Conservation (phyloP, 1,140 invertebrate species). For the Drosophila pachea region DNA sequence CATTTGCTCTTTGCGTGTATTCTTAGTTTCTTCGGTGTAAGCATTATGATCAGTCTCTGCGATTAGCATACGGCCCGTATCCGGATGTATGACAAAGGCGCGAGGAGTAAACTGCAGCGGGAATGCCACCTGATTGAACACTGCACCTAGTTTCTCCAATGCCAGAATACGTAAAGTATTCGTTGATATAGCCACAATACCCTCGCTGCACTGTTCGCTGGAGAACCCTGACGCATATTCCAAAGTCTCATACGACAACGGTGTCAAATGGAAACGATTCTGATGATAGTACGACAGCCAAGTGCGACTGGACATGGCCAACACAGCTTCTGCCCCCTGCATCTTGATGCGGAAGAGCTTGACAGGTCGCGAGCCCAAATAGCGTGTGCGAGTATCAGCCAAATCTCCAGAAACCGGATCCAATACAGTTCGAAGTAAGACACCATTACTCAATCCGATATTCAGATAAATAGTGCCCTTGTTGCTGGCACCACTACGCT, state of each 20-base stretch:
- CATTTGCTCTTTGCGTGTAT: slow-evolving; percentile 89
- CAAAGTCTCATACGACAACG: slow-evolving; percentile 96
- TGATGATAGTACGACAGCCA: slow-evolving; percentile 99
- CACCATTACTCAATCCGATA: slow-evolving; percentile 98
- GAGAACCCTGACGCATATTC: slow-evolving; percentile 97
- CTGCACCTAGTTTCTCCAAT: slow-evolving; percentile 97
- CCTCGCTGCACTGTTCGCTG: slow-evolving; percentile 98
- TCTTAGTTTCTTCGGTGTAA: slow-evolving; percentile 98
- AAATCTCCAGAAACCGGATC: slow-evolving; percentile 98
- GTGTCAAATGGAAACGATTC: slow-evolving; percentile 96
- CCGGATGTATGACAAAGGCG: slow-evolving; percentile 95
- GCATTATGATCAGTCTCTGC: slow-evolving; percentile 99
- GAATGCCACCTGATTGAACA: slow-evolving; percentile 97
- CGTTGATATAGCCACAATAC: slow-evolving; percentile 98
- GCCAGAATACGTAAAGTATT: slow-evolving; percentile 98
- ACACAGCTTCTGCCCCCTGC: slow-evolving; percentile 96
- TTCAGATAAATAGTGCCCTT: slow-evolving; percentile 94
- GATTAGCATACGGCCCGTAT: slow-evolving; percentile 94
- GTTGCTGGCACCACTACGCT: slow-evolving; percentile 73
- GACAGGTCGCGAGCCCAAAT: slow-evolving; percentile 95
- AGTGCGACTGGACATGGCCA: slow-evolving; percentile 98
- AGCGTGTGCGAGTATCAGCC: slow-evolving; percentile 97
- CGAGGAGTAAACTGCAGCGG: slow-evolving; percentile 97
- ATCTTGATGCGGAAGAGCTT: slow-evolving; percentile 97
- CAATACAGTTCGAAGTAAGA: slow-evolving; percentile 94